Percentiles rank a stretch among this genome's conserved stretches.
Evolutionary conservation across 2,797 vertebrate species (phyloP).

Genomic region (Gymnoscopelus braueri): DNA sequence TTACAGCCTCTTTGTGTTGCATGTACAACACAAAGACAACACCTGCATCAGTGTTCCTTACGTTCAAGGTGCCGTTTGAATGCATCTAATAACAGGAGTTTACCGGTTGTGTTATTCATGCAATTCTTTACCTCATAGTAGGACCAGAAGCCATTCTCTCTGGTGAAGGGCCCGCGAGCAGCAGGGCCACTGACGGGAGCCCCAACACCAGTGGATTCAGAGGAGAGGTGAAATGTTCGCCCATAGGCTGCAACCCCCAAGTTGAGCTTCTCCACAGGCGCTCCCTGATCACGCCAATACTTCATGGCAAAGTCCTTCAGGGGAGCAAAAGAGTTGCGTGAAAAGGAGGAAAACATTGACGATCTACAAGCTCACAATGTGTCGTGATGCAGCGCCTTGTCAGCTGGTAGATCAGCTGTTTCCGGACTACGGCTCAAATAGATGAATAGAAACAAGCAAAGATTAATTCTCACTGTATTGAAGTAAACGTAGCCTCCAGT

Average conservation of each 20-base stretch:
- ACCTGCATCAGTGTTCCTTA: too few relatives aligned
- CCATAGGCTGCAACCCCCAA: constrained; percentile 86
- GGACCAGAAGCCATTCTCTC: constrained; percentile 81
- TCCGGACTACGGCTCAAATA: too few relatives aligned
- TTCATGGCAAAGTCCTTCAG: constrained; percentile 80
- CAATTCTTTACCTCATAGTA: constrained; percentile 82
- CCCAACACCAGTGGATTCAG: constrained; percentile 58
- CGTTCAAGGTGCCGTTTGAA: too few relatives aligned
- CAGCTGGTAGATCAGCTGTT: too few relatives aligned
- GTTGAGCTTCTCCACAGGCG: constrained; percentile 80
- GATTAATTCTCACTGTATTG: constrained; percentile 73
- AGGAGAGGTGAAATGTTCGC: constrained; percentile 72
- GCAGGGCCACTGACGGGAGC: constrained; percentile 71
- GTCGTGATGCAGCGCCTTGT: too few relatives aligned
- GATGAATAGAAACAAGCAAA: too few relatives aligned
- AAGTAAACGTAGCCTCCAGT: constrained; percentile 68
- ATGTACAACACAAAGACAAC: too few relatives aligned
- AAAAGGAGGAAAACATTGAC: background rate
- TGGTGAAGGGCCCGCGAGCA: constrained; percentile 78
- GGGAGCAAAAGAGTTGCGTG: background rate
- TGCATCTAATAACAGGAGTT: too few relatives aligned
- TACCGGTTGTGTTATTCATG: too few relatives aligned
- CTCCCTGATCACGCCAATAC: constrained; percentile 82
- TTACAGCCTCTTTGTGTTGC: too few relatives aligned
- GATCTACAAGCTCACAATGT: too few relatives aligned